Conservation (phyloP, 2,888 invertebrate species). For the Orthonevra nobilis region DNA sequence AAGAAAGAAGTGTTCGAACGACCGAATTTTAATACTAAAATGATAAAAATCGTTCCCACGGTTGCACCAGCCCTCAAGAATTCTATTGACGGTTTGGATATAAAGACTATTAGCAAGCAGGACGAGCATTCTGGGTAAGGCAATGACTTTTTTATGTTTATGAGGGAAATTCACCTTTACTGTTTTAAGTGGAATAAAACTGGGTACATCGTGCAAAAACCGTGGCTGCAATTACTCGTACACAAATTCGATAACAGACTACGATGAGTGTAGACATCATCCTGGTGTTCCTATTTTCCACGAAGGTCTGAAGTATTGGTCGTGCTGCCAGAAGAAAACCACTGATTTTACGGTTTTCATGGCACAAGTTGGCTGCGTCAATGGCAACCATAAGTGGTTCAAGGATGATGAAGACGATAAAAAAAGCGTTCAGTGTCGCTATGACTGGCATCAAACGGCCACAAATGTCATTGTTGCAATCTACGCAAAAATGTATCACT, state of each 20-base stretch:
- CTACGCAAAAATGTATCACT: conserved; percentile 94
- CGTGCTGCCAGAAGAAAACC: conserved; percentile 95
- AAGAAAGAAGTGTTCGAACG: conserved; percentile 82
- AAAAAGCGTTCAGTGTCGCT: conserved; percentile 86
- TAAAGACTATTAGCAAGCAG: background rate
- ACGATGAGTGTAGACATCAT: conserved; percentile 88
- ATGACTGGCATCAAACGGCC: conserved; percentile 98
- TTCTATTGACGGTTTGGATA: conserved; percentile 80
- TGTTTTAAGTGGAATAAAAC: conserved; percentile 80
- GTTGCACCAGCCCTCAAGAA: conserved; percentile 86
- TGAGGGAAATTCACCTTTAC: background rate
- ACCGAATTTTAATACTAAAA: conserved; percentile 82
- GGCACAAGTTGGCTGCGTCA: conserved; percentile 93
- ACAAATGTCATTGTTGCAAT: conserved; percentile 91
- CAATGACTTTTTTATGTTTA: too few relatives aligned
- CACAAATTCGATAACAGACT: conserved; percentile 85
- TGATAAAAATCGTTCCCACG: conserved; percentile 81
- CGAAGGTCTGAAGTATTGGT: conserved; percentile 98
- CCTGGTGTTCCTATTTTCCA: conserved; percentile 96
- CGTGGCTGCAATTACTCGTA: conserved; percentile 88
- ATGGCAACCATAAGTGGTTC: conserved; percentile 93
- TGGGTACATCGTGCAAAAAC: conserved; percentile 93
- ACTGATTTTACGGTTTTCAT: conserved; percentile 96
- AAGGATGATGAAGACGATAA: conserved; percentile 83
- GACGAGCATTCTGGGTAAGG: conserved; percentile 57